These are phyloP conservation scores for Gambusia affinis DNA, from an alignment of 2,113 vertebrate species.

Conservation along the genomic window DNA sequence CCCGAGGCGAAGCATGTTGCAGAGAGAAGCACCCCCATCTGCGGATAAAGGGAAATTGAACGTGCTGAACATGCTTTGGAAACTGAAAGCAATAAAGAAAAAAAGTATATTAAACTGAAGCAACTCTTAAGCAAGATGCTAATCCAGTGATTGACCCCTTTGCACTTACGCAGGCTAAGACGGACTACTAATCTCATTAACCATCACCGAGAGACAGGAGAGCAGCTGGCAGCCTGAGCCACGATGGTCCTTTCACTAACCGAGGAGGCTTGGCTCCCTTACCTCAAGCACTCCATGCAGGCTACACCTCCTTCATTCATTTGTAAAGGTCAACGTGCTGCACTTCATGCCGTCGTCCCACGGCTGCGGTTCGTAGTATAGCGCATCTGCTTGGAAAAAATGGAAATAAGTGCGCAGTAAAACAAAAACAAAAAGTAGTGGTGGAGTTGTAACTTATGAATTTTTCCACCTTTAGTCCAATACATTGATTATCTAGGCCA, in stretches of 20 bases:
- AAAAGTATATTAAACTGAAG: constrained; percentile 58
- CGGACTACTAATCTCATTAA: constrained; percentile 79
- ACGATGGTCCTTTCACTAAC: constrained; percentile 56
- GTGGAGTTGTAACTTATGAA: neutral
- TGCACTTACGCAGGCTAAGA: constrained; percentile 72
- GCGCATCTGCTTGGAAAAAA: neutral
- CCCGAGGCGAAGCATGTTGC: constrained; percentile 31
- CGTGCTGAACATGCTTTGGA: constrained; percentile 26
- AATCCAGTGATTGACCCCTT: constrained; percentile 81
- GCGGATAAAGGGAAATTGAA: neutral
- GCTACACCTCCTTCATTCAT: constrained; percentile 15
- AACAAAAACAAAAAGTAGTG: neutral
- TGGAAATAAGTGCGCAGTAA: neutral
- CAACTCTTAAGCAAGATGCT: constrained; percentile 64
- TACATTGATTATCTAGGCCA: neutral
- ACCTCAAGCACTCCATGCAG: constrained; percentile 16
- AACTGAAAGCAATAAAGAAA: constrained; percentile 24
- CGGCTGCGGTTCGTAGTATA: neutral
- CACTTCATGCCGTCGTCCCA: neutral
- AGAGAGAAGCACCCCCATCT: constrained; percentile 3
- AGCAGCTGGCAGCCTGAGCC: constrained; percentile 62
- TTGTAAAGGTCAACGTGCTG: constrained; percentile 4
- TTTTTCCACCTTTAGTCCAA: neutral
- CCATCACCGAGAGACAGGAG: constrained; percentile 51
- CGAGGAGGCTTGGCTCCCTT: constrained; percentile 34